phyloP scores from a whole-genome alignment of 2,797 vertebrate genomes.

The Tarsius wallacei region DNA sequence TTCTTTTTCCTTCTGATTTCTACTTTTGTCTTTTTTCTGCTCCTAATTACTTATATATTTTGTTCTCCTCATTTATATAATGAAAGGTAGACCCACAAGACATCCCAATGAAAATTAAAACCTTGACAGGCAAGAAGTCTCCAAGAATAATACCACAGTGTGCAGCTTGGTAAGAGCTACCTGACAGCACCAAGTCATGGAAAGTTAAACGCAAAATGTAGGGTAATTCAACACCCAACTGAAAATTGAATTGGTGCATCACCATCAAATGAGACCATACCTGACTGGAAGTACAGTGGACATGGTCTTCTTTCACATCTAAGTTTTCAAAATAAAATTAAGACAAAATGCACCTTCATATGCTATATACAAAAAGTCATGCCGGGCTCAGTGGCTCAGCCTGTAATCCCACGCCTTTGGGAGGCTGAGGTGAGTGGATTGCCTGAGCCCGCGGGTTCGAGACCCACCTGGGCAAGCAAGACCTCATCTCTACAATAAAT shows the following conservation, averaged over 20 bases:
- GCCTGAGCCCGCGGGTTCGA: no score
- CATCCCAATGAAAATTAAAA: not conserved
- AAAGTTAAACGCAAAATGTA: conserved; percentile 24
- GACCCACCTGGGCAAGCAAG: no score
- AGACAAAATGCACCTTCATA: not conserved
- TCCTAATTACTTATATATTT: not conserved
- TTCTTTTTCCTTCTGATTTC: not conserved
- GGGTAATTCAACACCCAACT: not conserved
- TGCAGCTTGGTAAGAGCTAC: not conserved
- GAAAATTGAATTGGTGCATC: not conserved
- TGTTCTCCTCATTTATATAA: not conserved
- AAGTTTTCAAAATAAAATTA: conserved; percentile 3
- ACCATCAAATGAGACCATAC: not conserved
- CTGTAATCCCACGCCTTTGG: no score
- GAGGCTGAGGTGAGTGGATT: no score
- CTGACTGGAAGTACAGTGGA: not conserved
- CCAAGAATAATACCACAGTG: not conserved
- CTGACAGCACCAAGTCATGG: not conserved
- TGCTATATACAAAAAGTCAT: not conserved
- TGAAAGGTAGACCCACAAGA: not conserved
- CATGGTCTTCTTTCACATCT: not conserved
- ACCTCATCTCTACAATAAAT: no score
- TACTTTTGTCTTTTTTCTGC: not conserved
- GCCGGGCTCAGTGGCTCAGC: no score
- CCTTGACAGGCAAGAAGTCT: not conserved